Conservation (phyloP, 2,888 invertebrate genomes). For the Acrobasis consociella region DNA sequence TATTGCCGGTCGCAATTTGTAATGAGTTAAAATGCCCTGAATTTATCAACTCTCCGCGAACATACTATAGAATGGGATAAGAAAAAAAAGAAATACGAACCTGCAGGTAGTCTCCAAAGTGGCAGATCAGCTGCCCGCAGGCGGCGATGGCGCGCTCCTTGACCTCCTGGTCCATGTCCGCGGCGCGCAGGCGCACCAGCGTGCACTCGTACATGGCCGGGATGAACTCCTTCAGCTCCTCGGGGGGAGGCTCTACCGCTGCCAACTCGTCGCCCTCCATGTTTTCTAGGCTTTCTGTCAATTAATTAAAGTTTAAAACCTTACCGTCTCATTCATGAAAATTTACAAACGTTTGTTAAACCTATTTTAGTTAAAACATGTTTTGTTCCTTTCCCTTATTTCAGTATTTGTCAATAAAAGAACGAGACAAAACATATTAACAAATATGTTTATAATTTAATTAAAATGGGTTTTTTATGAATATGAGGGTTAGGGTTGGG, state of each 20-base stretch:
- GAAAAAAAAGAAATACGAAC: conserved; percentile 42
- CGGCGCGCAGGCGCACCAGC: conserved; percentile 92
- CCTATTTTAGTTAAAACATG: too few relatives aligned
- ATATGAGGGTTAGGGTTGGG: too few relatives aligned
- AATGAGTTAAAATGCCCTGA: too few relatives aligned
- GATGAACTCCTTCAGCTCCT: conserved; percentile 91
- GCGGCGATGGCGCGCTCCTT: conserved; percentile 99
- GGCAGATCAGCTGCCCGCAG: conserved; percentile 96
- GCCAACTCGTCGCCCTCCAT: conserved; percentile 37
- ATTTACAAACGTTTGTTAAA: too few relatives aligned
- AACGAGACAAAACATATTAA: too few relatives aligned
- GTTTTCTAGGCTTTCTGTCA: conserved; percentile 46
- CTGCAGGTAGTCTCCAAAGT: conserved; percentile 93
- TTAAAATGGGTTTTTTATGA: too few relatives aligned
- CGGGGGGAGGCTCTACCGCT: conserved; percentile 78
- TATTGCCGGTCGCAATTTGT: too few relatives aligned
- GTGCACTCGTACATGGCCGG: conserved; percentile 92
- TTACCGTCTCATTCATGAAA: too few relatives aligned
- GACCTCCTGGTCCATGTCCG: conserved; percentile 99
- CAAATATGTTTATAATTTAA: too few relatives aligned
- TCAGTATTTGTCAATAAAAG: too few relatives aligned
- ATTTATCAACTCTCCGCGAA: too few relatives aligned
- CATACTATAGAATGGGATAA: not conserved
- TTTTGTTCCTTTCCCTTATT: too few relatives aligned
- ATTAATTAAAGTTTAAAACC: not conserved